Evolutionary conservation across 30 jellyfish, hydroid and myxozoan species (phyloP).

Genomic region (Rhopilema esculentum): DNA sequence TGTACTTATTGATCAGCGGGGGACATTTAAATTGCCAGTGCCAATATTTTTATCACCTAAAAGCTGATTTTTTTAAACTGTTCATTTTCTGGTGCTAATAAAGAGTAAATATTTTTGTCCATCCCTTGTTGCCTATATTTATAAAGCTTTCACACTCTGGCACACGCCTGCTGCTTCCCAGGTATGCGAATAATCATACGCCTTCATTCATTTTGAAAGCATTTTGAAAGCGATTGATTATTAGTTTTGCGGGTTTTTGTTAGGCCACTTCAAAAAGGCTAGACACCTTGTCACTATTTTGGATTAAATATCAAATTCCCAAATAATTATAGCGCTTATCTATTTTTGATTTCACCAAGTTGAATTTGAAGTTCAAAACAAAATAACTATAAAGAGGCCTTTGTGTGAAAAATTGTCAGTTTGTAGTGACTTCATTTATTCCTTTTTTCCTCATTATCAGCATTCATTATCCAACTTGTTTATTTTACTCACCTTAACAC

Average conservation of each 20-base stretch:
- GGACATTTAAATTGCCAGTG: too few relatives aligned
- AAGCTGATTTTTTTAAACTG: too few relatives aligned
- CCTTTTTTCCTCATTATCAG: conserved; percentile 17
- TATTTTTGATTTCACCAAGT: neutral
- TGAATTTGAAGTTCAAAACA: too few relatives aligned
- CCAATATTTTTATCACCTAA: too few relatives aligned
- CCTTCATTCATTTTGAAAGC: neutral
- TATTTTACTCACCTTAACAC: conserved; percentile 10
- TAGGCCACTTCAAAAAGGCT: neutral
- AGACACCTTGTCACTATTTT: neutral
- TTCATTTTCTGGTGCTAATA: too few relatives aligned
- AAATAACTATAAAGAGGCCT: conserved; percentile 21
- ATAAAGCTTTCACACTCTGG: neutral
- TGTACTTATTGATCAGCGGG: too few relatives aligned
- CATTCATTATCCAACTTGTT: conserved; percentile 22
- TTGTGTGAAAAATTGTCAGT: neutral
- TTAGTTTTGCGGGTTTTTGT: neutral
- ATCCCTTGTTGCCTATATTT: too few relatives aligned
- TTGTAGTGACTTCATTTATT: neutral
- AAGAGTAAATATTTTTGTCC: too few relatives aligned
- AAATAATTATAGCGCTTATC: neutral
- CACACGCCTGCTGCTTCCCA: neutral
- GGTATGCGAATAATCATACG: neutral
- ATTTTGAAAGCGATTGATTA: neutral
- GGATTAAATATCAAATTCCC: neutral